Percentiles rank a stretch among this genome's conserved stretches.
phyloP scores from a whole-genome alignment of 2,888 invertebrate genomes.

The Cantharis nigra region DNA sequence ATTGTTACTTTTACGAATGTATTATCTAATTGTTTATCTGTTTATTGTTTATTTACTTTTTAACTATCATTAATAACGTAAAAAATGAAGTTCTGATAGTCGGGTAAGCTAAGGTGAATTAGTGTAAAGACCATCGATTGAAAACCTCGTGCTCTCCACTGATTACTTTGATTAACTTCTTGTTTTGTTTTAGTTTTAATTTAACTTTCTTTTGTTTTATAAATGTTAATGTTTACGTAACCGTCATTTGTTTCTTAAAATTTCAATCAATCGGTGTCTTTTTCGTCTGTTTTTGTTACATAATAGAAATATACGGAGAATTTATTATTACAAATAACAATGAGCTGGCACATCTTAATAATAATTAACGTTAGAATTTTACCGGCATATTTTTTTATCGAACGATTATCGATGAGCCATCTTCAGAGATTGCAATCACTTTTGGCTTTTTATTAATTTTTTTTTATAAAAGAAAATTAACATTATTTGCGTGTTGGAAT shows the following conservation, averaged over 20 bases:
- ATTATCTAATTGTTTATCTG: too few relatives aligned
- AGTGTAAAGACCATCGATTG: too few relatives aligned
- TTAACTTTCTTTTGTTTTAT: too few relatives aligned
- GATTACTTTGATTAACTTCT: too few relatives aligned
- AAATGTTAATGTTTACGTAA: background rate
- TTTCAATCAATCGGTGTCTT: background rate
- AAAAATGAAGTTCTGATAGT: too few relatives aligned
- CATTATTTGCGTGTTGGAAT: background rate
- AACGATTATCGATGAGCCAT: background rate
- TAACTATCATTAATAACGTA: too few relatives aligned
- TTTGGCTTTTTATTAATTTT: background rate
- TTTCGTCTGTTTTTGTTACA: background rate
- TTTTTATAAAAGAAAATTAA: background rate
- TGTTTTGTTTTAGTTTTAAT: too few relatives aligned
- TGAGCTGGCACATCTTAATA: background rate
- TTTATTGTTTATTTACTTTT: too few relatives aligned
- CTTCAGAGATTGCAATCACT: background rate
- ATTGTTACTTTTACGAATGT: too few relatives aligned
- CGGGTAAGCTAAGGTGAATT: too few relatives aligned
- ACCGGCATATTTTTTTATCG: background rate
- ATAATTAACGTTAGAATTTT: background rate
- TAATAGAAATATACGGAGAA: background rate
- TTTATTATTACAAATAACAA: background rate
- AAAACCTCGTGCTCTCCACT: too few relatives aligned
- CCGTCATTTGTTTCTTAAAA: background rate